A percentile compares a stretch with the other conserved stretches of the same genome.
Evolutionary conservation across 2,113 vertebrate species (phyloP).

Genomic region (Ascaphus truei): DNA sequence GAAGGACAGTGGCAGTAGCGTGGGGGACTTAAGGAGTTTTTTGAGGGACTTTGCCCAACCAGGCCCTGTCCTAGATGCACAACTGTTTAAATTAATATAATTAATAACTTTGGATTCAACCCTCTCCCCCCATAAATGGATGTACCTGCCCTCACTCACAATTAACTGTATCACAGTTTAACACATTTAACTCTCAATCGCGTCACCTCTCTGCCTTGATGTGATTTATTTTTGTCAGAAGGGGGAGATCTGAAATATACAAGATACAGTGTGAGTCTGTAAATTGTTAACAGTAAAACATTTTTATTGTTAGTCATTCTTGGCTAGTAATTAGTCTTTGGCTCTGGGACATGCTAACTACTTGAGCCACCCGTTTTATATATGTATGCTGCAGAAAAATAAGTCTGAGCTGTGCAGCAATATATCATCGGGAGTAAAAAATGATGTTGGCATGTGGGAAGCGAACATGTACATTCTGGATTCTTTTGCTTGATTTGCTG

Average conservation of each 20-base stretch:
- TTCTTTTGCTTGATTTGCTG: slow-evolving; percentile 64
- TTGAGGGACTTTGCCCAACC: too few species aligned
- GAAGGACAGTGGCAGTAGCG: too few species aligned
- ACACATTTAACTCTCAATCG: slow-evolving; percentile 11
- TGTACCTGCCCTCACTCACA: too few species aligned
- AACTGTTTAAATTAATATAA: too few species aligned
- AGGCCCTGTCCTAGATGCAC: too few species aligned
- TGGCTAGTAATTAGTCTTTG: slow-evolving; percentile 55
- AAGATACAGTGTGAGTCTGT: slow-evolving; percentile 24
- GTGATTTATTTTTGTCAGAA: slow-evolving; percentile 25
- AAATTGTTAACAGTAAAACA: slow-evolving; percentile 29
- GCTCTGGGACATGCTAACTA: slow-evolving; percentile 50
- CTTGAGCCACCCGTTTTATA: slow-evolving; percentile 51
- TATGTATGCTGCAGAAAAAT: slow-evolving; percentile 52
- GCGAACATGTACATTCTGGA: slow-evolving; percentile 60
- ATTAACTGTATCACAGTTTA: too few species aligned
- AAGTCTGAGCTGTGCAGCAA: slow-evolving; percentile 47
- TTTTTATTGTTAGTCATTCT: slow-evolving; percentile 46
- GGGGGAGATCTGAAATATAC: slow-evolving; percentile 24
- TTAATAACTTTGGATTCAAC: too few species aligned
- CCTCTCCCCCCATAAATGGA: too few species aligned
- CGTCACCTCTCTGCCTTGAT: slow-evolving; percentile 3
- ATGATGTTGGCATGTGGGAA: slow-evolving; percentile 61
- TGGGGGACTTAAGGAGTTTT: too few species aligned
- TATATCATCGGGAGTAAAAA: slow-evolving; percentile 59